These are phyloP conservation scores for Resseliella maxima DNA, from an alignment of 2,888 invertebrate species.

Conservation along the genomic window DNA sequence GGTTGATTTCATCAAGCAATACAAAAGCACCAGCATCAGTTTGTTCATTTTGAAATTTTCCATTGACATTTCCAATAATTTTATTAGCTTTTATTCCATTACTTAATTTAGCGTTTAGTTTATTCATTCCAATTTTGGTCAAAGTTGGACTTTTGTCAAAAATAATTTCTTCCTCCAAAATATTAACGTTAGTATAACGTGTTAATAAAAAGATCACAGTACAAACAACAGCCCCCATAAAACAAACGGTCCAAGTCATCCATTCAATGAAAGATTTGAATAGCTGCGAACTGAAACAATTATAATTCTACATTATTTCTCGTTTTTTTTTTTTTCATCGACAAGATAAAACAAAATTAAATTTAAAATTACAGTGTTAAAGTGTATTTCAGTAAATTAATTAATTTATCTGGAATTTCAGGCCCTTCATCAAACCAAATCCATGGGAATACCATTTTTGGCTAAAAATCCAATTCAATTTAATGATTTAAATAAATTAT, in stretches of 20 bases:
- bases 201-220: neutral
- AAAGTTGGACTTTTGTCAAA: neutral
- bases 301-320: too few relatives aligned
- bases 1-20: neutral
- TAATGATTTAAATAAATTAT: too few relatives aligned
- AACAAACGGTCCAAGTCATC: neutral
- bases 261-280: neutral
- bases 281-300: neutral
- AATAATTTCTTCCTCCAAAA: neutral
- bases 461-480: too few relatives aligned
- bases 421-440: constrained; percentile 86
- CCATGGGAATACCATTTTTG: constrained; percentile 76
- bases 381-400: constrained; percentile 28
- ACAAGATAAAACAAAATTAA: too few relatives aligned
- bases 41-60: neutral
- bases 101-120: neutral
- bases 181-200: neutral
- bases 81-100: neutral
- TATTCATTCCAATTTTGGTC: neutral
- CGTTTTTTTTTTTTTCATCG: too few relatives aligned
- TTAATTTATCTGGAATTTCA: neutral
- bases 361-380: neutral
- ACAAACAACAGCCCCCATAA: neutral
- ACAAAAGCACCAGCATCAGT: neutral
- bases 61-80: neutral